Evolutionary conservation across 2,113 vertebrate species (phyloP).

Genomic region (Columbina picui): DNA sequence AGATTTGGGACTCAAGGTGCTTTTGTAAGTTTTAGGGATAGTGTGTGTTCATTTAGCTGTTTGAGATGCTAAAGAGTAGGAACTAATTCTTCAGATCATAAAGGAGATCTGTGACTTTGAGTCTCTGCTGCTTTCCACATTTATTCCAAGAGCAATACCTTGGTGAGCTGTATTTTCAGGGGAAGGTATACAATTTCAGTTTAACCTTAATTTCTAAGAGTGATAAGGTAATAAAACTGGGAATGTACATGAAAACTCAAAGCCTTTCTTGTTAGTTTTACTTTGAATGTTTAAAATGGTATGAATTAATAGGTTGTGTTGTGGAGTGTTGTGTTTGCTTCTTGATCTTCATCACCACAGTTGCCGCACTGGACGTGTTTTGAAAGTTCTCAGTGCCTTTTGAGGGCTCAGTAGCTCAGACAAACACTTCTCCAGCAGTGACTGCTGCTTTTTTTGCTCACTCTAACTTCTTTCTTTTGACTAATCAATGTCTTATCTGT

Average conservation of each 20-base stretch:
- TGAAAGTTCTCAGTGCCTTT: neutral
- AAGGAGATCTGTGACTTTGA: neutral
- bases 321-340: neutral
- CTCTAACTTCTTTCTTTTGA: neutral
- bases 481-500: neutral
- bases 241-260: neutral
- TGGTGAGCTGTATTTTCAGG: neutral
- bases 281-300: neutral
- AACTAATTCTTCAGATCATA: neutral
- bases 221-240: neutral
- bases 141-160: neutral
- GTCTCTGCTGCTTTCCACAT: neutral
- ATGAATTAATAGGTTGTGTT: neutral
- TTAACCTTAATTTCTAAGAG: neutral
- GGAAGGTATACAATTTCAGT: neutral
- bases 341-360: neutral
- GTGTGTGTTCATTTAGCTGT: neutral
- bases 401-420: neutral
- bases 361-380: neutral
- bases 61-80: neutral
- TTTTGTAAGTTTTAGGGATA: neutral
- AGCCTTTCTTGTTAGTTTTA: neutral
- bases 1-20: neutral
- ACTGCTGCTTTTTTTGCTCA: neutral
- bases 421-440: neutral